A percentile compares a stretch with the other conserved stretches of the same genome.
phyloP scores from a whole-genome alignment of 2,113 vertebrate species.

The Bos javanicus region DNA sequence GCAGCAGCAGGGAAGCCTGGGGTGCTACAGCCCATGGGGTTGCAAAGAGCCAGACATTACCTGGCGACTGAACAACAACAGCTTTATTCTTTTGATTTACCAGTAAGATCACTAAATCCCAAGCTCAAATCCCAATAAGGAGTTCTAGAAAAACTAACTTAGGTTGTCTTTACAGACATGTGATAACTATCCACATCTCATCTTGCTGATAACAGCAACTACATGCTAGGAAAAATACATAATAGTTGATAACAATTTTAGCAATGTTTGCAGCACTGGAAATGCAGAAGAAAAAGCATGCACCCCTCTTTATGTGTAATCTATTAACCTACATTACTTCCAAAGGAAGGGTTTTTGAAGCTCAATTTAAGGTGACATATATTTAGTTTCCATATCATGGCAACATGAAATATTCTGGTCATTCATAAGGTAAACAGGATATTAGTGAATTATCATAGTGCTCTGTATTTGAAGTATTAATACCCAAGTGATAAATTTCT shows the following conservation, averaged over 20 bases:
- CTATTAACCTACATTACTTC: not conserved
- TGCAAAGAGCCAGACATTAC: not conserved
- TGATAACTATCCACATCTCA: not conserved
- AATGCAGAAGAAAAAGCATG: not conserved
- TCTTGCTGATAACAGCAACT: not conserved
- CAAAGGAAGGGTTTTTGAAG: not conserved
- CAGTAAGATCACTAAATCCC: not conserved
- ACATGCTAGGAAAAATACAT: not conserved
- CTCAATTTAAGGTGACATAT: not conserved
- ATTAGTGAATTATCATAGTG: not conserved
- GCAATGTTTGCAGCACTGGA: not conserved
- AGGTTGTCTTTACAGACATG: not conserved
- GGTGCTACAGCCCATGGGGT: not conserved
- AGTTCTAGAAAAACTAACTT: not conserved
- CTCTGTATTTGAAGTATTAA: slow-evolving; percentile 53
- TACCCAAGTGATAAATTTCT: slow-evolving; percentile 48
- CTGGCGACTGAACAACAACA: not conserved
- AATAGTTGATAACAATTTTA: not conserved
- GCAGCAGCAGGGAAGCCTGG: not conserved
- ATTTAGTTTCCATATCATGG: not conserved
- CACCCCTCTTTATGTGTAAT: not conserved
- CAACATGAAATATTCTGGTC: slow-evolving; percentile 51
- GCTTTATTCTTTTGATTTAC: not conserved
- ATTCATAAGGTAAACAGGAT: slow-evolving; percentile 61
- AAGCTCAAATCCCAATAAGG: not conserved